phyloP scores from a whole-genome alignment of 2,888 invertebrate genomes.

The Drosophila siamana region DNA sequence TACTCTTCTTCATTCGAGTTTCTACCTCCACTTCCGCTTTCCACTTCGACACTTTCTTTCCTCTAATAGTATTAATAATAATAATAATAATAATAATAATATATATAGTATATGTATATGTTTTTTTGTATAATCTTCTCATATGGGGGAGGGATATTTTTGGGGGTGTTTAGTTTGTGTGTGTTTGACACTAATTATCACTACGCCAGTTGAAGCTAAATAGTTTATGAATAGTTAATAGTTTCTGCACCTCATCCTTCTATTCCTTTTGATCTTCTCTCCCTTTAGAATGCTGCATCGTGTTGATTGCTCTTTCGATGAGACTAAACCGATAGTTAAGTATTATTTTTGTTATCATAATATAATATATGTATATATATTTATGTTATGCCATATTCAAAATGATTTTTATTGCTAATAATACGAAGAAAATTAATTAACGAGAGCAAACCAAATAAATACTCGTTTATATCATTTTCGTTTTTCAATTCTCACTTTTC shows the following conservation, averaged over 20 bases:
- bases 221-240: slow-evolving; percentile 42
- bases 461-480: slow-evolving; percentile 23
- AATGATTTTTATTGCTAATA: slow-evolving; percentile 73
- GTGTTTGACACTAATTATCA: slow-evolving; percentile 82
- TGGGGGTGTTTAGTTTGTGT: slow-evolving; percentile 55
- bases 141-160: slow-evolving; percentile 7
- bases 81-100: slow-evolving; percentile 26
- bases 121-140: slow-evolving; percentile 5
- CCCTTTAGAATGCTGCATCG: slow-evolving; percentile 41
- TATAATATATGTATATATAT: slow-evolving; percentile 27
- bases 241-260: slow-evolving; percentile 1
- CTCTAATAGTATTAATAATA: slow-evolving; percentile 27
- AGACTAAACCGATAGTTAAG: slow-evolving; percentile 51
- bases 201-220: slow-evolving; percentile 79
- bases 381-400: slow-evolving; percentile 34
- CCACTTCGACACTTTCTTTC: background rate
- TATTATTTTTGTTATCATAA: slow-evolving; percentile 35
- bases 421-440: slow-evolving; percentile 54
- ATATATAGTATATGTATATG: slow-evolving; percentile 16
- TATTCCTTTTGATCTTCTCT: slow-evolving; percentile 23
- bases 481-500: slow-evolving; percentile 14
- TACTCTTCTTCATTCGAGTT: no score
- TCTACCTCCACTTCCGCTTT: no score
- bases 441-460: slow-evolving; percentile 56
- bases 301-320: slow-evolving; percentile 60